These are phyloP conservation scores for Protobothrops mucrosquamatus DNA, from an alignment of 2,113 vertebrate genomes.

Conservation along the genomic window DNA sequence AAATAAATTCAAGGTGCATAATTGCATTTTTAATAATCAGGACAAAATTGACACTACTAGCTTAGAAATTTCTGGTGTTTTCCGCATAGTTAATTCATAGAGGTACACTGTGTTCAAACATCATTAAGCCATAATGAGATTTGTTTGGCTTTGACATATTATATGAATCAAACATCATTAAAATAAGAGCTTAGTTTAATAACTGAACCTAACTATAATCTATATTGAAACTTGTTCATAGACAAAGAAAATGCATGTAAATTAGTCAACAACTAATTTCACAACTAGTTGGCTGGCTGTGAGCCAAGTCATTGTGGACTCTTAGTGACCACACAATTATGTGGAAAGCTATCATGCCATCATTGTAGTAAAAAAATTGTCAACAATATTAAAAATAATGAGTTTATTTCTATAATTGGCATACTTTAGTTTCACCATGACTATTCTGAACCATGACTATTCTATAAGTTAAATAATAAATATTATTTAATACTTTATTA, in stretches of 20 bases:
- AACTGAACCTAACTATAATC: neutral
- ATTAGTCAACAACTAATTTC: neutral
- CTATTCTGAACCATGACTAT: neutral
- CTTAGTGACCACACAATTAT: neutral
- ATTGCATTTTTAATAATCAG: neutral
- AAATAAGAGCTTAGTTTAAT: neutral
- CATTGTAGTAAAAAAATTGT: neutral
- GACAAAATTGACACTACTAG: neutral
- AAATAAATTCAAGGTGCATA: neutral
- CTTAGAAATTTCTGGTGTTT: neutral
- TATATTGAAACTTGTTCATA: neutral
- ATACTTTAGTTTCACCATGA: neutral
- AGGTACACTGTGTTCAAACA: neutral
- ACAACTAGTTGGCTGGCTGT: neutral
- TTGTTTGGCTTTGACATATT: neutral
- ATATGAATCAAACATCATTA: neutral
- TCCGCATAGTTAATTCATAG: neutral
- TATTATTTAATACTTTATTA: neutral
- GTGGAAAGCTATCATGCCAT: neutral
- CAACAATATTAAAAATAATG: neutral
- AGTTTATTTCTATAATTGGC: neutral
- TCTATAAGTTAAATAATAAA: neutral
- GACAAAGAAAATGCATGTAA: neutral
- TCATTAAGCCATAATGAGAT: neutral
- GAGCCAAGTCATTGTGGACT: neutral